Evolutionary conservation across 2,888 invertebrate species (phyloP), one percentile per base, ranked within the genome.

Genomic region (Penaeus monodon): DNA sequence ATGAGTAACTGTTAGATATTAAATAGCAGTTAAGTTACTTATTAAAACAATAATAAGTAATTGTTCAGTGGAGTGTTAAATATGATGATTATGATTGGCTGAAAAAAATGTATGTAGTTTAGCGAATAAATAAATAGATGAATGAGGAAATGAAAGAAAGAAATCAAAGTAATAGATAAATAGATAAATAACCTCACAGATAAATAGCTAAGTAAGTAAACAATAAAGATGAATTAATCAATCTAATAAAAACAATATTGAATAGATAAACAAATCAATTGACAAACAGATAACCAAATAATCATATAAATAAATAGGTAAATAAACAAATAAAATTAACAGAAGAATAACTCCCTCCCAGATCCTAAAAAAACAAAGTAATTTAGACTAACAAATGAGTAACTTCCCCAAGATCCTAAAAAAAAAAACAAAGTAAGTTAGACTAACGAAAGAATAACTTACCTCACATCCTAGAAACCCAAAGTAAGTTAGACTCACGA

Each of bases 131-230:
- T 81, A 27, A 14, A 81, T 65, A 7, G 3, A 81, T 81, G 14
- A 64, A 81, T 66, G 2, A 3, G 33, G 44, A 44, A 44, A 44
- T 44, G 44, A 10, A 44, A 44, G 10, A 65, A 64, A 81, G 63
- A 64, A 29, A 66, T 29, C 17, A 66, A 57, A 29, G n/a, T 20
- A 81, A 65, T 81, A 65, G 64, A 29, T 81, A 81, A 65, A 29
- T 65, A 65, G 29, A 29, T 65, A 33, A 29, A 10, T 81, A 4
- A 65, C 1, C 10, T 27, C 7, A 29, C n/a, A 33, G 17, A 20
- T 81, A 65, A 27, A 33, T 65, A 27, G 12, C 3, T 57, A 79
- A n/a, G n/a, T 64, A 63, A n/a, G 22, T 64, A 22, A 27, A n/a
- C 24, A 12, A 17, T 24, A 79, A 24, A 22, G 3, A 79, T n/a